A percentile compares a stretch with the other conserved stretches of the same genome.
phyloP scores from a whole-genome alignment of 1,140 invertebrate genomes.

The Musca vetustissima region DNA sequence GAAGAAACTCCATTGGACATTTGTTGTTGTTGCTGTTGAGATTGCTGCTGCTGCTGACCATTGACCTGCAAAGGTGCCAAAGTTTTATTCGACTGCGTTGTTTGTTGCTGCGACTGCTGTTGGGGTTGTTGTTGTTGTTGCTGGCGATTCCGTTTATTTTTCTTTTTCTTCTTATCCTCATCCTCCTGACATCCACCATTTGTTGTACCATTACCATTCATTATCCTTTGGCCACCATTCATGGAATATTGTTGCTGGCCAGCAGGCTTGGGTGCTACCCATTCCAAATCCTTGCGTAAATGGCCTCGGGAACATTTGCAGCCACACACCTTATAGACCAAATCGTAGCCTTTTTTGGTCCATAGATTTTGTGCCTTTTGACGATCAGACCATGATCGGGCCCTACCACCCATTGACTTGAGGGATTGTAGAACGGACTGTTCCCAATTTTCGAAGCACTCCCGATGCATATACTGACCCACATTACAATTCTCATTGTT shows the following conservation, averaged over 20 bases:
- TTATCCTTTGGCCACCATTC: conserved; percentile 28
- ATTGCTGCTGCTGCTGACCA: conserved; percentile 21
- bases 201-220: conserved; percentile 16
- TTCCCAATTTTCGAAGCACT: conserved; percentile 94
- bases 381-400: conserved; percentile 90
- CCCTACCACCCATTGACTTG: conserved; percentile 85
- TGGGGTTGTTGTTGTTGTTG: conserved; percentile 51
- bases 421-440: conserved; percentile 82
- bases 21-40: conserved; percentile 37
- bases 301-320: conserved; percentile 88
- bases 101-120: background rate
- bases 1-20: conserved; percentile 29
- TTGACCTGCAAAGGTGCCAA: conserved; percentile 52
- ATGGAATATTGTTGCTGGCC: conserved; percentile 28
- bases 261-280: conserved; percentile 67
- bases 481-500: conserved; percentile 89
- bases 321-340: conserved; percentile 87
- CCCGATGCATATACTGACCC: conserved; percentile 91
- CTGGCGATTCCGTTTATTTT: conserved; percentile 68
- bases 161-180: conserved; percentile 68
- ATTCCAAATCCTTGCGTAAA: conserved; percentile 91
- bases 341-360: conserved; percentile 96
- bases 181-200: conserved; percentile 40
- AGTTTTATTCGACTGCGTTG: conserved; percentile 57
- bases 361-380: conserved; percentile 93